These are phyloP conservation scores for Salticus scenicus DNA, from an alignment of 2,888 invertebrate species.

Conservation along the genomic window DNA sequence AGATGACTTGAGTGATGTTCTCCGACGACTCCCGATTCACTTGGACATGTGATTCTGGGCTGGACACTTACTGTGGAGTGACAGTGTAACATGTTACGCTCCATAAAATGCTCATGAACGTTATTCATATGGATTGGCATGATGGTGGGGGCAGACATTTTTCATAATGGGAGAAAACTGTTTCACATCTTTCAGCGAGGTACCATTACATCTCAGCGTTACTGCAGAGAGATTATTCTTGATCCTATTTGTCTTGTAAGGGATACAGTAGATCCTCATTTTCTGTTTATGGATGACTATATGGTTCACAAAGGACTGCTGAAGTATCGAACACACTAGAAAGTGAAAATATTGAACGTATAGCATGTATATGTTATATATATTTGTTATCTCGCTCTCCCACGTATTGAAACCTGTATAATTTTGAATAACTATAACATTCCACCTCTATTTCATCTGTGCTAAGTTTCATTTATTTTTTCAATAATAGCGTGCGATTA, in stretches of 20 bases:
- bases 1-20: neutral
- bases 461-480: no score
- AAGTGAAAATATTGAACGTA: slow-evolving; percentile 5
- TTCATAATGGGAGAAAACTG: neutral
- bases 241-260: neutral
- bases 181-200: neutral
- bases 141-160: neutral
- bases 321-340: neutral
- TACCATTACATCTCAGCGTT: neutral
- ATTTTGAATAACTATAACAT: no score
- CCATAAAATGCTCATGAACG: neutral
- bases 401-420: no score
- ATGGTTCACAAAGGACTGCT: neutral
- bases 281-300: slow-evolving; percentile 1
- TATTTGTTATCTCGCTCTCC: no score
- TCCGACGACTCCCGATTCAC: neutral
- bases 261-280: neutral
- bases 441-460: no score
- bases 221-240: neutral
- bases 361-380: neutral
- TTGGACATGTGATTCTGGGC: neutral
- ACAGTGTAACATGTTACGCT: neutral
- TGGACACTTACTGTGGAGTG: neutral
- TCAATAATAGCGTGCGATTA: no score
- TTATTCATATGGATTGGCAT: neutral